Conservation (phyloP, 2,888 invertebrate genomes). For the Pemphredon lugubris region DNA sequence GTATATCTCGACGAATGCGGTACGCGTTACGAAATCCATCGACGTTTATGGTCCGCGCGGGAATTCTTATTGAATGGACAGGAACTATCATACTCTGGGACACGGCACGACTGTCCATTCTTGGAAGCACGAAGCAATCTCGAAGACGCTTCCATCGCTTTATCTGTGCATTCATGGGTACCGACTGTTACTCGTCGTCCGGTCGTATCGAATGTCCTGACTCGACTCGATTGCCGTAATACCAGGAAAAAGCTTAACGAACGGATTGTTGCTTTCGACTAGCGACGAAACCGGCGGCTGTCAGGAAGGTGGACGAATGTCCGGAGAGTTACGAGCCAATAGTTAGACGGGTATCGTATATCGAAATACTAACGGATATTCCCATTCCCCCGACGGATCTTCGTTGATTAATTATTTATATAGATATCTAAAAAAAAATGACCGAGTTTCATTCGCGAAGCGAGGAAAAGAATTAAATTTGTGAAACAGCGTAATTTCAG, state of each 20-base stretch:
- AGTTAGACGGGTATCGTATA: slow-evolving; percentile 21
- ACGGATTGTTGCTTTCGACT: slow-evolving; percentile 62
- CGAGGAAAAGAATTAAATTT: too few species aligned
- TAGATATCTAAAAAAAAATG: too few species aligned
- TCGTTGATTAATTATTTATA: too few species aligned
- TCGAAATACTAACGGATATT: too few species aligned
- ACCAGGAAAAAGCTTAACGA: slow-evolving; percentile 66
- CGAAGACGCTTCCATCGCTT: slow-evolving; percentile 52
- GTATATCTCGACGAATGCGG: slow-evolving; percentile 13
- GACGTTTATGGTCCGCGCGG: slow-evolving; percentile 45
- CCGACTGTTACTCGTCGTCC: slow-evolving; percentile 44
- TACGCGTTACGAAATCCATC: slow-evolving; percentile 34
- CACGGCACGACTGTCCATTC: slow-evolving; percentile 42
- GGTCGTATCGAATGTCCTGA: slow-evolving; percentile 62
- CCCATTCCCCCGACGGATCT: too few species aligned
- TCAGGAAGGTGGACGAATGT: slow-evolving; percentile 57
- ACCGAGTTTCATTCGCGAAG: too few species aligned
- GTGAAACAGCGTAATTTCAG: too few species aligned
- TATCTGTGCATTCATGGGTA: slow-evolving; percentile 48
- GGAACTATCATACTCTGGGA: slow-evolving; percentile 33
- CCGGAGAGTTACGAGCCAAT: slow-evolving; percentile 59
- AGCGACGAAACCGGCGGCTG: slow-evolving; percentile 52
- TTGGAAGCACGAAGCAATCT: slow-evolving; percentile 56
- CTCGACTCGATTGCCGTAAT: slow-evolving; percentile 61
- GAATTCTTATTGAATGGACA: slow-evolving; percentile 29